Evolutionary conservation across 2,113 vertebrate genomes (phyloP).

Genomic region (Spilogale gracilis): DNA sequence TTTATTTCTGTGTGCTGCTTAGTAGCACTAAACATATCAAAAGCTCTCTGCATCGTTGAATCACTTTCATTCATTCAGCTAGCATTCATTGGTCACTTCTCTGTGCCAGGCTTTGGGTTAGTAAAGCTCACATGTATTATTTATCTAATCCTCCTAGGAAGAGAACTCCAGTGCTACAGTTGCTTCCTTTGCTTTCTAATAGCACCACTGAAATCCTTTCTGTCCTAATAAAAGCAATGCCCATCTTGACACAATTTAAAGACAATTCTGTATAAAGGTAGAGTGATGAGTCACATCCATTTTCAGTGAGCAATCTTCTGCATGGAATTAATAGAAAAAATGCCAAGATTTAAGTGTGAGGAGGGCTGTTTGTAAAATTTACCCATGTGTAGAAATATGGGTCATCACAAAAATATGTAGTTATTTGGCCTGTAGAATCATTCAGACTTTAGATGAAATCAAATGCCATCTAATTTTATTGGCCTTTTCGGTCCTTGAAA

Average conservation of each 20-base stretch:
- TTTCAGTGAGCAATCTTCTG: conserved; percentile 17
- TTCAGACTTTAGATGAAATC: conserved; percentile 9
- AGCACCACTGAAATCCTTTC: not conserved
- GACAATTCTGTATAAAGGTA: conserved; percentile 52
- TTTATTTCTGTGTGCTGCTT: not conserved
- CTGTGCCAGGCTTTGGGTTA: not conserved
- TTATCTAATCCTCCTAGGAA: not conserved
- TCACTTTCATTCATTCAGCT: not conserved
- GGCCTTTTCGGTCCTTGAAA: not conserved
- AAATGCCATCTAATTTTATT: conserved; percentile 10
- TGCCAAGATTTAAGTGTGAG: not conserved
- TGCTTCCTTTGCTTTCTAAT: not conserved
- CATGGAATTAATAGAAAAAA: conserved; percentile 14
- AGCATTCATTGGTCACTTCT: not conserved
- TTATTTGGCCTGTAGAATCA: not conserved
- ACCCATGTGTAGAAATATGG: conserved; percentile 29
- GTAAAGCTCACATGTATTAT: not conserved
- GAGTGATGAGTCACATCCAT: not conserved
- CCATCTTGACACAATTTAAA: conserved; percentile 59
- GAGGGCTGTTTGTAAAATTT: conserved; percentile 31
- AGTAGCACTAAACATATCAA: not conserved
- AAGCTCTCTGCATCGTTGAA: not conserved
- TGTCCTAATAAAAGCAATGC: not conserved
- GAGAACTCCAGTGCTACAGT: not conserved
- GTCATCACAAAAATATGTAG: not conserved